These are phyloP conservation scores for Diacarnus erythraeanus DNA, from an alignment of 37 sponge, comb jelly and placozoan genomes.

Conservation along the genomic window DNA sequence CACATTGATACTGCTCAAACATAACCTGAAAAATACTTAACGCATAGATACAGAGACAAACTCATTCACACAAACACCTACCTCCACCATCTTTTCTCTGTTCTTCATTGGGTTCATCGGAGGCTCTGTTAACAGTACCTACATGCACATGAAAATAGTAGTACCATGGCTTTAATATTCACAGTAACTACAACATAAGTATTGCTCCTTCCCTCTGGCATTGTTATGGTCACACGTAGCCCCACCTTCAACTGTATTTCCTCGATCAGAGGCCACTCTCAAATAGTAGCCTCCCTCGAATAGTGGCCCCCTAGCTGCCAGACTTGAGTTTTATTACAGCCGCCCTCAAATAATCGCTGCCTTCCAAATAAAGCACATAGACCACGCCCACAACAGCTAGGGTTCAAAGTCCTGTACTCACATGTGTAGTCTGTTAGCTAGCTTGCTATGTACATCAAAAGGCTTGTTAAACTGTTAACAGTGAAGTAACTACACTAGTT, in stretches of 20 bases:
- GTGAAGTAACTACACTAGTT: no score
- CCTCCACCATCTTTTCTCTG: constrained; percentile 99
- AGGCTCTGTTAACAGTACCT: constrained; percentile 98
- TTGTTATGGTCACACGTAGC: neutral
- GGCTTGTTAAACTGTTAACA: no score
- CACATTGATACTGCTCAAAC: constrained; percentile 97
- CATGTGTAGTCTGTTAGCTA: no score
- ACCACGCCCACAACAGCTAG: no score
- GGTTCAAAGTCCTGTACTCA: no score
- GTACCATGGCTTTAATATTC: neutral
- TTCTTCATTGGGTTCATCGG: constrained; percentile 99
- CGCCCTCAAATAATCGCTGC: no score
- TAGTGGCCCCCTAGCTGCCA: no score
- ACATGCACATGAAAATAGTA: neutral
- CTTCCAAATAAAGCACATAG: neutral
- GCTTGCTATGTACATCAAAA: no score
- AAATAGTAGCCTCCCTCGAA: no score
- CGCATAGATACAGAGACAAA: no score
- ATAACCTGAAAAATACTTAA: constrained; percentile 66
- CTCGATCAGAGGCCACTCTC: neutral
- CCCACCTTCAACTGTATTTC: neutral
- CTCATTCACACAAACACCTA: no score
- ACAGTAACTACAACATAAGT: neutral
- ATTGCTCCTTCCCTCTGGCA: neutral
- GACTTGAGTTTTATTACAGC: no score